Conservation (phyloP, 2,797 vertebrate species). For the Siniperca undulata region DNA sequence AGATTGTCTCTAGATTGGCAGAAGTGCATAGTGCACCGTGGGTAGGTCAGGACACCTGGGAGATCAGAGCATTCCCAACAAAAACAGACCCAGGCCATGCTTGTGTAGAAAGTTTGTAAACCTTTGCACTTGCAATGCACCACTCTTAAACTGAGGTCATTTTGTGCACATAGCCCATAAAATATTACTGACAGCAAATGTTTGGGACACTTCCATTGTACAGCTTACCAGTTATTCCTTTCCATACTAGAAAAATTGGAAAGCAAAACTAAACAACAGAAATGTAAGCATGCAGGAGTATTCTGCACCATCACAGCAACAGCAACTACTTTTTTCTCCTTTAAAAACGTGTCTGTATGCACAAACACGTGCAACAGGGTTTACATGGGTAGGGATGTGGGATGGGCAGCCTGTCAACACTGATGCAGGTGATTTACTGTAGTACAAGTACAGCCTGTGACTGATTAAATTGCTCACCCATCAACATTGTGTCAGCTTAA, state of each 20-base stretch:
- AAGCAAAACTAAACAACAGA: background rate
- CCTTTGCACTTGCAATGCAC: background rate
- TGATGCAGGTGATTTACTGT: constrained; percentile 4
- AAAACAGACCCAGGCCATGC: background rate
- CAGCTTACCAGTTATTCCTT: too few relatives aligned
- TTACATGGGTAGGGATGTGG: background rate
- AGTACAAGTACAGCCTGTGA: background rate
- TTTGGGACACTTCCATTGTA: background rate
- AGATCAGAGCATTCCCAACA: background rate
- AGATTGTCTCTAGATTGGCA: too few relatives aligned
- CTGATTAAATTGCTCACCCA: constrained; percentile 11
- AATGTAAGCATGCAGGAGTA: too few relatives aligned
- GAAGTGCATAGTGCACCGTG: background rate
- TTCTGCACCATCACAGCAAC: background rate
- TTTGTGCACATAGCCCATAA: background rate
- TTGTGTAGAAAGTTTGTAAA: background rate
- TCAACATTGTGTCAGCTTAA: constrained; percentile 9
- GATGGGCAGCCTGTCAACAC: background rate
- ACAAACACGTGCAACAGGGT: background rate
- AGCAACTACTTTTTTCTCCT: background rate
- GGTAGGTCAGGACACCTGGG: background rate
- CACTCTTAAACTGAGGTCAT: background rate
- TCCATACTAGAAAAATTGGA: background rate
- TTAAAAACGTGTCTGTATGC: background rate
- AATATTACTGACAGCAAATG: background rate